phyloP scores from a whole-genome alignment of 2,797 vertebrate genomes.

The Acipenser ruthenus region DNA sequence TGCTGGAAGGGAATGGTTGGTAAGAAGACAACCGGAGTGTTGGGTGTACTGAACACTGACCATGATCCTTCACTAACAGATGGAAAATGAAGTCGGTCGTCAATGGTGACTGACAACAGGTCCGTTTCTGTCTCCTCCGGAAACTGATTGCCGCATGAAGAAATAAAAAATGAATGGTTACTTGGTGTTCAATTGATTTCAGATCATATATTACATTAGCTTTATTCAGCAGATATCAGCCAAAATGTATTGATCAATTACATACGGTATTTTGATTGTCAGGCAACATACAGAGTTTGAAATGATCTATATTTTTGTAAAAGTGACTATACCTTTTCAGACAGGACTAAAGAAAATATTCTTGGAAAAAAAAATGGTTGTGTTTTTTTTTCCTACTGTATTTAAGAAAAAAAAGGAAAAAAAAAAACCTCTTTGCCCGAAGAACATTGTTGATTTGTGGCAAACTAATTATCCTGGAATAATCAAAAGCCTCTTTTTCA shows the following conservation, averaged over 20 bases:
- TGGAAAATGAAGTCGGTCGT: slow-evolving; percentile 73
- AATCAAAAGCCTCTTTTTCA: too few species aligned
- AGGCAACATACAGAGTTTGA: too few species aligned
- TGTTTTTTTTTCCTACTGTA: too few species aligned
- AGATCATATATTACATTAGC: background rate
- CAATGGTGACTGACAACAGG: slow-evolving; percentile 80
- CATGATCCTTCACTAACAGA: slow-evolving; percentile 62
- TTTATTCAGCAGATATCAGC: slow-evolving; percentile 10
- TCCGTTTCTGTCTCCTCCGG: slow-evolving; percentile 94
- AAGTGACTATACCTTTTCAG: too few species aligned
- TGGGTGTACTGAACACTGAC: slow-evolving; percentile 84
- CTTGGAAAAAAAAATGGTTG: too few species aligned
- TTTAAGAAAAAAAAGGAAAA: too few species aligned
- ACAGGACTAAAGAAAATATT: too few species aligned
- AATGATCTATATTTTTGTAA: too few species aligned
- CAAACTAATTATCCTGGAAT: too few species aligned
- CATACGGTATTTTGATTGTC: too few species aligned
- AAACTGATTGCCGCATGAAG: slow-evolving; percentile 71
- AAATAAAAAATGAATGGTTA: slow-evolving; percentile 32
- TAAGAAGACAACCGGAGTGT: slow-evolving; percentile 79
- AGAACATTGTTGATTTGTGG: too few species aligned
- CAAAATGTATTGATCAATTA: background rate
- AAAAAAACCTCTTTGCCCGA: too few species aligned
- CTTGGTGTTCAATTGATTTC: background rate
- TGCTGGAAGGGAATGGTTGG: slow-evolving; percentile 85